Evolutionary conservation across 2,113 vertebrate species (phyloP), one percentile per base, ranked within the genome.

Genomic region (Struthidea cinerea): DNA sequence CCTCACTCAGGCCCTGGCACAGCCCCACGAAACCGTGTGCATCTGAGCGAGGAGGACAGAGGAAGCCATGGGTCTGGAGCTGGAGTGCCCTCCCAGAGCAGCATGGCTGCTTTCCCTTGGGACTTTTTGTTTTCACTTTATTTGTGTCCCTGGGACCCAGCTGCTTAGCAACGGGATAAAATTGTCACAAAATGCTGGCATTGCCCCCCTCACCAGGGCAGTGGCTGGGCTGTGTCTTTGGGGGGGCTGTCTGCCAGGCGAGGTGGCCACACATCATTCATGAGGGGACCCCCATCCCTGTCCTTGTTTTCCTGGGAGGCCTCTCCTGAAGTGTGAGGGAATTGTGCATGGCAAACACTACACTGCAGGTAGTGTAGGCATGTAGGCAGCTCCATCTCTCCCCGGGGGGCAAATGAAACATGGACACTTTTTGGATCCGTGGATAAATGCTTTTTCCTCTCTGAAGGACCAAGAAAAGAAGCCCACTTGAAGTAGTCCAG

Each of bases 151-250:
- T 26, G 24, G 41, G 49, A 71, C 67, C 74, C 67, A 73, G 87
- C 84, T 96, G 84, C 95, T 74, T 88, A 90, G 94, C 95, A 94
- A 94, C 94, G 44, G 95, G 75, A 85, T 93, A 94, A 89, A 94
- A 96, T 41, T 47, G 91, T 91, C 94, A 77, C 84, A 63, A 93
- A 65, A 76, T 5, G 39, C 39, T 91, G 89, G 70, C 90, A 76
- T 22, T 76, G 50, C 70, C 93, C 94, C 71, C 53, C n/a, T 17
- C 16, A 21, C 20, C 50, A 63, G 64, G 83, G 55, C 71, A 76
- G 52, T 39, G 52, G 10, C 30, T 1, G 4, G 46, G 60, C 50
- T 42, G 13, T 44, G 69, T 64, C 77, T 39, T 42, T 4, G 2
- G 1, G 4, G 42, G 21, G 8, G 23, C 30, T 39, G 28, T 37